Evolutionary conservation across 2,888 invertebrate species (phyloP).

Genomic region (Ypsolopha scabrella): DNA sequence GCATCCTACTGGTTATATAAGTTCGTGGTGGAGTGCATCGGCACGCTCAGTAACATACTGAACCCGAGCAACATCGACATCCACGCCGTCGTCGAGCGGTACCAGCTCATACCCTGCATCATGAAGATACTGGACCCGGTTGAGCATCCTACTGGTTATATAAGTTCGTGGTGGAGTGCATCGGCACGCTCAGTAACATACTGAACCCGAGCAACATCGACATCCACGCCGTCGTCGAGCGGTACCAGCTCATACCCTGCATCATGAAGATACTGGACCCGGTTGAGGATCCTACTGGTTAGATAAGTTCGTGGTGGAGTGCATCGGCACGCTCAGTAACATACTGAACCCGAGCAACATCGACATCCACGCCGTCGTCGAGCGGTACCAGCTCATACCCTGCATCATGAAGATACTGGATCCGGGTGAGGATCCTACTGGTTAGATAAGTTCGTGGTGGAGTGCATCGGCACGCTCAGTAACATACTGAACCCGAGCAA

Average conservation of each 20-base stretch:
- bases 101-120: conserved; percentile 89
- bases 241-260: conserved; percentile 90
- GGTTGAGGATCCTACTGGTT: conserved; percentile 25
- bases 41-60: conserved; percentile 91
- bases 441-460: conserved; percentile 92
- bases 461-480: conserved; percentile 93
- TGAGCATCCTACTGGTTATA: conserved; percentile 10
- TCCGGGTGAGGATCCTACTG: conserved; percentile 69
- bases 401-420: conserved; percentile 88
- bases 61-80: conserved; percentile 87
- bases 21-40: conserved; percentile 93
- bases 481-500: conserved; percentile 86
- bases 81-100: conserved; percentile 88
- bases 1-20: conserved; percentile 38
- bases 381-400: conserved; percentile 87
- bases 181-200: conserved; percentile 93
- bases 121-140: conserved; percentile 82
- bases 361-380: conserved; percentile 90
- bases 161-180: conserved; percentile 91
- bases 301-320: conserved; percentile 94
- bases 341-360: conserved; percentile 84
- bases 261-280: conserved; percentile 85
- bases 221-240: conserved; percentile 88
- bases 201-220: conserved; percentile 85
- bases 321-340: conserved; percentile 93